Conservation (phyloP, 2,888 invertebrate genomes). For the Brachypterus glaber region DNA sequence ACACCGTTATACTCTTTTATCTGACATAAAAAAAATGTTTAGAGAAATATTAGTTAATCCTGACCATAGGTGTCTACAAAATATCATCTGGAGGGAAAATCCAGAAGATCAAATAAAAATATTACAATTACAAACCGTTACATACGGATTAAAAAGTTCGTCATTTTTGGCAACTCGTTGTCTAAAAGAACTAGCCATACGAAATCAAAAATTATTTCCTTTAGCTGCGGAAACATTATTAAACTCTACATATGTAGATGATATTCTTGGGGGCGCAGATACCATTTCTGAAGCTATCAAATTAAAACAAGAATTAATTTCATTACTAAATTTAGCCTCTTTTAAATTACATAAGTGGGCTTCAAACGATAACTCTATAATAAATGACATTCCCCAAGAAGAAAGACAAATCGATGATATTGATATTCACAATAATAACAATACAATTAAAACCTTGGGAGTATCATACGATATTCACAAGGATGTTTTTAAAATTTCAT, state of each 20-base stretch:
- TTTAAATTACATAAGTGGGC: constrained; percentile 16
- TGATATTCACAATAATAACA: not conserved
- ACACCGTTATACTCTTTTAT: constrained; percentile 11
- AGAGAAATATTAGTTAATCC: constrained; percentile 11
- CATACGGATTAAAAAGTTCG: constrained; percentile 15
- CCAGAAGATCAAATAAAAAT: constrained; percentile 4
- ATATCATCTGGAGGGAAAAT: constrained; percentile 16
- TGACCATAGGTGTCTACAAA: constrained; percentile 12
- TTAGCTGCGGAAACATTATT: constrained; percentile 11
- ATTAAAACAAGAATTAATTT: constrained; percentile 6
- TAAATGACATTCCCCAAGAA: not conserved
- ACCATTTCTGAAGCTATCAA: not conserved
- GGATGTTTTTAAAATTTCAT: not conserved
- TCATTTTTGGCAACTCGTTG: constrained; percentile 15
- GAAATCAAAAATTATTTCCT: constrained; percentile 8
- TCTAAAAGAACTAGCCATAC: constrained; percentile 11
- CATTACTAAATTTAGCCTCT: constrained; percentile 5
- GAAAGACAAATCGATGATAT: not conserved
- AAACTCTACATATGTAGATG: constrained; percentile 16
- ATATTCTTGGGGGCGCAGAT: constrained; percentile 10
- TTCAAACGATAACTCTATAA: not conserved
- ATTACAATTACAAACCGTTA: constrained; percentile 14
- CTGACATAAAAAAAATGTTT: constrained; percentile 18
- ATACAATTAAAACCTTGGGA: not conserved
- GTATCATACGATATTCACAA: not conserved